phyloP scores from a whole-genome alignment of 2,113 vertebrate species.

The Leiothrix lutea region DNA sequence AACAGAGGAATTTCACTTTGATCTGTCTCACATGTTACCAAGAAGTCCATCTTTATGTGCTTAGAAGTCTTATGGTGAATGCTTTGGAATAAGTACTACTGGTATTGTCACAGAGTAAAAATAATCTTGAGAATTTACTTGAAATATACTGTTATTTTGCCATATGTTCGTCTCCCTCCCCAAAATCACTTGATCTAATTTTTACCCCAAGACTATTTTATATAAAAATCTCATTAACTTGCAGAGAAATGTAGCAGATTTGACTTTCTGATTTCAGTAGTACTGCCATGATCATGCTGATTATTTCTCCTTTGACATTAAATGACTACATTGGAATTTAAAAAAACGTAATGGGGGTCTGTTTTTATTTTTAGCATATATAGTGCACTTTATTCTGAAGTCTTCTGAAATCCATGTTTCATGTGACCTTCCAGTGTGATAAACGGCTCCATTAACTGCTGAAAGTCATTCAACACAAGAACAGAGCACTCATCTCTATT shows the following conservation, averaged over 20 bases:
- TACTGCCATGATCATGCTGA: background rate
- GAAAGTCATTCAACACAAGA: background rate
- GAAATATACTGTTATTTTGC: background rate
- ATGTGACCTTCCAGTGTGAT: background rate
- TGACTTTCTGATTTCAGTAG: background rate
- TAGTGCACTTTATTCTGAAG: background rate
- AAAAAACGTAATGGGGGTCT: background rate
- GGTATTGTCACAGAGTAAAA: background rate
- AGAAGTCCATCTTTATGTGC: background rate
- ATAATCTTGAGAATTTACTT: background rate
- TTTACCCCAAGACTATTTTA: background rate
- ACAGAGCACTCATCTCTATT: background rate
- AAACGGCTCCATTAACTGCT: conserved; percentile 43
- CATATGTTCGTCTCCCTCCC: background rate
- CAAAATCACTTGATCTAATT: background rate
- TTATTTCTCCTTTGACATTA: background rate
- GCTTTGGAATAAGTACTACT: background rate
- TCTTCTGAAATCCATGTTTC: background rate
- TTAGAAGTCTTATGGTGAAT: background rate
- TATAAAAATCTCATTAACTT: background rate
- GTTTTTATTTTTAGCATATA: background rate
- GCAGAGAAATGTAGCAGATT: background rate
- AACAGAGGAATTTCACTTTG: background rate
- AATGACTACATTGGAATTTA: background rate
- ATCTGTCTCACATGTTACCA: rapidly evolving